Percentiles rank a stretch among this genome's conserved stretches.
Evolutionary conservation across 2,797 vertebrate genomes (phyloP).

Genomic region (Smutsia gigantea): DNA sequence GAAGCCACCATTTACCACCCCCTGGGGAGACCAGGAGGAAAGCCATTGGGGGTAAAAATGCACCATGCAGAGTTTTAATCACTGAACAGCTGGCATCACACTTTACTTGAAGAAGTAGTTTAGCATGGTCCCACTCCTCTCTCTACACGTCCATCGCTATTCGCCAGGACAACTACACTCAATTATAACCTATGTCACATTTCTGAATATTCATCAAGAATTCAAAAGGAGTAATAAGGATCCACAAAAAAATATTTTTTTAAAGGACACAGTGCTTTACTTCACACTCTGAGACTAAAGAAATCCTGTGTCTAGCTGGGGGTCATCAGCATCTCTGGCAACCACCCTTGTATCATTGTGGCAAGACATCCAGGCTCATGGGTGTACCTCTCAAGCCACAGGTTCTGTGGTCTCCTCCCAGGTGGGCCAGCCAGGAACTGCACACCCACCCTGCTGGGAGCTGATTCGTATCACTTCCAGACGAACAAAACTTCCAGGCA

Average conservation of each 20-base stretch:
- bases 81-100: not conserved
- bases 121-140: not conserved
- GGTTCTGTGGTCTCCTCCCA: not conserved
- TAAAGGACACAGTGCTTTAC: not conserved
- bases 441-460: not conserved
- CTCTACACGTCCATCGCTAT: not conserved
- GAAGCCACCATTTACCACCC: not conserved
- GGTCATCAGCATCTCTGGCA: not conserved
- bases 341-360: not conserved
- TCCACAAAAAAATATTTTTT: not conserved
- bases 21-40: not conserved
- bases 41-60: not conserved
- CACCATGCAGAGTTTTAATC: fast-evolving
- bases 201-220: not conserved
- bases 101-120: not conserved
- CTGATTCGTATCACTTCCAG: not conserved
- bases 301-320: not conserved
- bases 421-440: not conserved
- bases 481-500: not conserved
- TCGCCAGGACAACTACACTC: not conserved
- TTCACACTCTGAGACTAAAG: not conserved
- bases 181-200: not conserved
- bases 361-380: not conserved
- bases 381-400: not conserved
- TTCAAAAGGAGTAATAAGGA: not conserved